phyloP scores from a whole-genome alignment of 2,888 invertebrate genomes.

The Drosophila austrosaltans region DNA sequence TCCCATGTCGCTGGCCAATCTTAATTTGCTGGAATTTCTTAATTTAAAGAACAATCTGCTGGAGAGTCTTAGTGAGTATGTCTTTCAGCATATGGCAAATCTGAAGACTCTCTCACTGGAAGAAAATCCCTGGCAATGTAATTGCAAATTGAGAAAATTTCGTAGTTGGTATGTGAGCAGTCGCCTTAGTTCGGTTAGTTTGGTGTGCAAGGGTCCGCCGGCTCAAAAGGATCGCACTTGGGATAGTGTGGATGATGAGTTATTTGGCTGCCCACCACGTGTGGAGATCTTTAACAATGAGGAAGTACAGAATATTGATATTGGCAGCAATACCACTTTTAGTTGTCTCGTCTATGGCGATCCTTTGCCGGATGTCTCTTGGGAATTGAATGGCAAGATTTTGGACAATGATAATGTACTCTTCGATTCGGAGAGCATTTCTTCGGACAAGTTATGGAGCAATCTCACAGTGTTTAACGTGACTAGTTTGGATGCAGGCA shows the following conservation, averaged over 20 bases:
- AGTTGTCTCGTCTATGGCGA: slow-evolving; percentile 92
- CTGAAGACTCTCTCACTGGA: slow-evolving; percentile 92
- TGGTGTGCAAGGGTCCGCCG: slow-evolving; percentile 89
- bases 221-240: slow-evolving; percentile 89
- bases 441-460: slow-evolving; percentile 86
- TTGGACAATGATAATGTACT: slow-evolving; percentile 85
- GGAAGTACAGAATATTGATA: slow-evolving; percentile 87
- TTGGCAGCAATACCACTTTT: slow-evolving; percentile 92
- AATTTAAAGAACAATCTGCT: slow-evolving; percentile 92
- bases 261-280: slow-evolving; percentile 93
- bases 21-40: slow-evolving; percentile 89
- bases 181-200: slow-evolving; percentile 90
- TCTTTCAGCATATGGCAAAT: slow-evolving; percentile 89
- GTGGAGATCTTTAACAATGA: slow-evolving; percentile 86
- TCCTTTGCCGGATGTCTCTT: slow-evolving; percentile 92
- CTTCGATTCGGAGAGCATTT: slow-evolving; percentile 82
- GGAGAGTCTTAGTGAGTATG: slow-evolving; percentile 87
- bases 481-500: slow-evolving; percentile 91
- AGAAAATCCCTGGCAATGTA: slow-evolving; percentile 95
- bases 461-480: slow-evolving; percentile 93
- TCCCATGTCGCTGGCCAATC: slow-evolving; percentile 90
- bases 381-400: slow-evolving; percentile 91
- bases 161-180: slow-evolving; percentile 92
- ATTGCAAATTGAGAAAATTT: slow-evolving; percentile 92
- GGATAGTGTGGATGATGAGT: slow-evolving; percentile 89